Evolutionary conservation across 2,113 vertebrate species (phyloP).

Genomic region (Varanus komodoensis): DNA sequence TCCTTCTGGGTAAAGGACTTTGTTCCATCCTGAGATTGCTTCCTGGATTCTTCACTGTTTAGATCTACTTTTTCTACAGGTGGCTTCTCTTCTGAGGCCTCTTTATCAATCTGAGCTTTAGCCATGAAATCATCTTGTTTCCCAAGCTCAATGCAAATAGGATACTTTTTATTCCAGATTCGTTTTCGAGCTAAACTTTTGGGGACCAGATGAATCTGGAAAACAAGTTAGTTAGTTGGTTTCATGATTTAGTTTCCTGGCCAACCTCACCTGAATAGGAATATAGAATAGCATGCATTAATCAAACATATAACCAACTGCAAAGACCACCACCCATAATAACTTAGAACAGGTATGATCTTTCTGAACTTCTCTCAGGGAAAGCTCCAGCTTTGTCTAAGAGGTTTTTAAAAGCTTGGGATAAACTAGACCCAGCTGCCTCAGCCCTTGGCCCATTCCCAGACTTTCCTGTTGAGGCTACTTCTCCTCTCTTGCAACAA

Average conservation of each 20-base stretch:
- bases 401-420: background rate
- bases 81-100: conserved; percentile 78
- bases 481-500: background rate
- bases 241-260: conserved; percentile 20
- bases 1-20: conserved; percentile 75
- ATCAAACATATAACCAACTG: background rate
- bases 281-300: background rate
- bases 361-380: background rate
- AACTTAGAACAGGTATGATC: background rate
- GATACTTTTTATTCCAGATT: conserved; percentile 99
- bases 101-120: conserved; percentile 87
- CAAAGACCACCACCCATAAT: background rate
- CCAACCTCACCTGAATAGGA: background rate
- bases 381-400: background rate
- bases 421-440: background rate
- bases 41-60: conserved; percentile 83
- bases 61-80: conserved; percentile 77
- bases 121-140: conserved; percentile 98
- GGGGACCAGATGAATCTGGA: conserved; percentile 92
- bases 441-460: background rate
- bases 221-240: conserved; percentile 21
- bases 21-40: conserved; percentile 70
- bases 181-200: conserved; percentile 94
- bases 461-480: background rate
- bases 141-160: conserved; percentile 94